Evolutionary conservation across 1,140 invertebrate genomes (phyloP).

Genomic region (Nephila pilipes): DNA sequence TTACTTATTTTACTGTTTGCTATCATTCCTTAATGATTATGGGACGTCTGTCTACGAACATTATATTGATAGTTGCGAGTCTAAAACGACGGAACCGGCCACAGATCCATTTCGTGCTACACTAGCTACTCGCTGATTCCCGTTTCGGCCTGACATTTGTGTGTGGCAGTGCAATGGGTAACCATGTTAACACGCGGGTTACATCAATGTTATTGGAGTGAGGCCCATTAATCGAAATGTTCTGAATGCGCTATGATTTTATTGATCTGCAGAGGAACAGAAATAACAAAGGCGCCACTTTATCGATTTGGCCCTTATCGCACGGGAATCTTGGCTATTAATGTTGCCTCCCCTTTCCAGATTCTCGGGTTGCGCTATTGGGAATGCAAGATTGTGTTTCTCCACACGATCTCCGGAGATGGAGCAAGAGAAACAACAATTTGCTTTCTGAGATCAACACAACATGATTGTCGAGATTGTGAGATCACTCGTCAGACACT

Average conservation of each 20-base stretch:
- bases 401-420: neutral
- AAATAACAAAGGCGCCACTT: slow-evolving; percentile 57
- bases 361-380: slow-evolving; percentile 25
- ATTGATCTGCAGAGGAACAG: slow-evolving; percentile 31
- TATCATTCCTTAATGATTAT: too few species aligned
- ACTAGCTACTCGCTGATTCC: neutral
- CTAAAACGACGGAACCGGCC: neutral
- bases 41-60: too few species aligned
- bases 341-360: neutral
- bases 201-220: slow-evolving; percentile 20
- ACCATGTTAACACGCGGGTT: slow-evolving; percentile 49
- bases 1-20: too few species aligned
- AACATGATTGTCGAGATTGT: neutral
- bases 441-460: neutral
- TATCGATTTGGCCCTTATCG: slow-evolving; percentile 51
- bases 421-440: neutral
- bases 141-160: neutral
- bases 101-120: neutral
- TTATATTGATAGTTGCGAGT: too few species aligned
- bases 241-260: slow-evolving; percentile 53
- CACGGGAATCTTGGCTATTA: slow-evolving; percentile 43
- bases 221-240: slow-evolving; percentile 50
- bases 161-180: neutral
- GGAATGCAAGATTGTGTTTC: neutral
- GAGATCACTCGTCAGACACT: neutral